Percentiles rank a stretch among this genome's conserved stretches.
Conservation (phyloP, 2,113 vertebrate genomes). For the Poeciliopsis retropinna region DNA sequence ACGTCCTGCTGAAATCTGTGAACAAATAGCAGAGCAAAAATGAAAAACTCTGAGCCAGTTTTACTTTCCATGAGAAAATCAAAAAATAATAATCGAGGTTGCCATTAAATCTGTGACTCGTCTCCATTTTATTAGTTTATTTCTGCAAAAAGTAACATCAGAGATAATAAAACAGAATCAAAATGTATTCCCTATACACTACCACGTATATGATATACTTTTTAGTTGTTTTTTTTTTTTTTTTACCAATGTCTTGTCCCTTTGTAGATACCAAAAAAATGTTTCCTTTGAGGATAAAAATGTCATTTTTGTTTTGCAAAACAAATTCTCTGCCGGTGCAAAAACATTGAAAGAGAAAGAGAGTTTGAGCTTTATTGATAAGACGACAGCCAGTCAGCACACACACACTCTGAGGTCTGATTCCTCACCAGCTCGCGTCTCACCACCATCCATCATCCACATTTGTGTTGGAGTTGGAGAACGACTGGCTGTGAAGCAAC, state of each 20-base stretch:
- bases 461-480: slow-evolving; percentile 64
- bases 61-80: no score
- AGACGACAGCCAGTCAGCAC: slow-evolving; percentile 40
- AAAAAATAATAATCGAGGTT: no score
- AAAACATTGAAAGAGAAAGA: not conserved
- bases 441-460: slow-evolving; percentile 43
- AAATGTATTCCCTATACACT: no score
- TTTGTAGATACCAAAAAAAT: not conserved
- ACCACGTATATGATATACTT: not conserved
- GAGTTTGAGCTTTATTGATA: slow-evolving; percentile 26
- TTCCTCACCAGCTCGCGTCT: slow-evolving; percentile 20
- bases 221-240: slow-evolving; percentile 12
- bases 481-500: slow-evolving; percentile 60
- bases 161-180: not conserved
- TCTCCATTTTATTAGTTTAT: no score
- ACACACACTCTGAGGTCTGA: slow-evolving; percentile 18
- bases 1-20: no score
- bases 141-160: not conserved
- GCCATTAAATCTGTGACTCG: no score
- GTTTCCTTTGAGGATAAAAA: slow-evolving; percentile 31
- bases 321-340: slow-evolving; percentile 9
- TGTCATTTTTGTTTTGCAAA: slow-evolving; percentile 18
- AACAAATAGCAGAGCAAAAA: no score
- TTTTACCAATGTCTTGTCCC: not conserved
- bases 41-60: no score